A percentile compares a stretch with the other conserved stretches of the same genome.
phyloP scores from a whole-genome alignment of 2,113 vertebrate species.

The Dunckerocampus dactyliophorus region DNA sequence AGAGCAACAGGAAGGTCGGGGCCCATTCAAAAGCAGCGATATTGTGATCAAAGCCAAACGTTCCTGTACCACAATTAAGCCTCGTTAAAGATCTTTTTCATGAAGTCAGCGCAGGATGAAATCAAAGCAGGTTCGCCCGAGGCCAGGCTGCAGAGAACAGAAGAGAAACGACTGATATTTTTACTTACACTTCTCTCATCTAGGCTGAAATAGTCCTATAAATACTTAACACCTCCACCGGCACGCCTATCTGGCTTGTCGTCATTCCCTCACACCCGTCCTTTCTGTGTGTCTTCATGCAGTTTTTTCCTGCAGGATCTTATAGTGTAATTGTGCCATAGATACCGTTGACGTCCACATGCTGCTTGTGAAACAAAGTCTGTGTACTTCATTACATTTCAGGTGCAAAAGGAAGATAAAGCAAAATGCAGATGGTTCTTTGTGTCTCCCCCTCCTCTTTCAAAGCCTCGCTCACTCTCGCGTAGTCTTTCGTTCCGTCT shows the following conservation, averaged over 20 bases:
- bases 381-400: conserved; percentile 67
- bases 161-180: conserved; percentile 58
- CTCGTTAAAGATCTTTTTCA: conserved; percentile 99
- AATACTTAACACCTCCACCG: conserved; percentile 58
- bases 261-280: conserved; percentile 42
- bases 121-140: conserved; percentile 75
- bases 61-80: conserved; percentile 95
- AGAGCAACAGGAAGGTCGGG: conserved; percentile 54
- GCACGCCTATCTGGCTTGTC: conserved; percentile 50
- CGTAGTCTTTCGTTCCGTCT: conserved; percentile 63
- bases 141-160: conserved; percentile 59
- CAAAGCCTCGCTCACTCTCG: conserved; percentile 52
- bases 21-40: conserved; percentile 93
- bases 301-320: conserved; percentile 30
- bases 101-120: conserved; percentile 97
- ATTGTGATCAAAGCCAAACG: conserved; percentile 78
- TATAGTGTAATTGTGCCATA: conserved; percentile 63
- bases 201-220: conserved; percentile 63
- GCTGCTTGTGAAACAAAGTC: conserved; percentile 56
- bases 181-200: conserved; percentile 39
- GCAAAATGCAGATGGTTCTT: conserved; percentile 68
- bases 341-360: conserved; percentile 60
- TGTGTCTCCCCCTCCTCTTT: conserved; percentile 50
- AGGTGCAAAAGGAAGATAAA: conserved; percentile 70
- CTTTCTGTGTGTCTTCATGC: conserved; percentile 46